Conservation (phyloP, 2,113 vertebrate genomes). For the Pedionomus torquatus region DNA sequence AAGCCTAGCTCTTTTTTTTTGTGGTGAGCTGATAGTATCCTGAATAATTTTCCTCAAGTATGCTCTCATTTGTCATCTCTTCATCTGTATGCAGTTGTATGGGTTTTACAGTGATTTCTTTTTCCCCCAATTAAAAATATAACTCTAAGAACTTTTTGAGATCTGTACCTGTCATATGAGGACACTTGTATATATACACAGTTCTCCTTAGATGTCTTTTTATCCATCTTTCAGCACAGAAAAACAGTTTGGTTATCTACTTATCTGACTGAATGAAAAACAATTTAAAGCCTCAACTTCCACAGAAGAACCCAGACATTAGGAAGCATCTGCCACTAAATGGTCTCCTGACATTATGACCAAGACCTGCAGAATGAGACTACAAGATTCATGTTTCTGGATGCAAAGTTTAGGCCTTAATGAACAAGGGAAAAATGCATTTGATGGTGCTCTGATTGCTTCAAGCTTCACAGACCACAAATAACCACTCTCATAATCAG, state of each 20-base stretch:
- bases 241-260: background rate
- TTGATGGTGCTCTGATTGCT: background rate
- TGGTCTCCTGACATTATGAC: background rate
- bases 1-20: background rate
- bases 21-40: background rate
- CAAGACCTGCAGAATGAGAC: background rate
- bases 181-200: background rate
- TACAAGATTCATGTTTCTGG: background rate
- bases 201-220: background rate
- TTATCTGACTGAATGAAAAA: background rate
- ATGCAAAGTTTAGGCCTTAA: background rate
- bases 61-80: background rate
- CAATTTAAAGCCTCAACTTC: background rate
- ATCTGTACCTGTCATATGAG: background rate
- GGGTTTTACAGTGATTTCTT: background rate
- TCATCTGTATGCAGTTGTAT: background rate
- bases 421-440: background rate
- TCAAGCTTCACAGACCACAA: background rate
- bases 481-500: background rate
- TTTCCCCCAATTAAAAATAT: accelerated
- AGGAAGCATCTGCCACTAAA: background rate
- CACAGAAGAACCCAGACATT: background rate
- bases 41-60: background rate
- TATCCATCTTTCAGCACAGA: background rate
- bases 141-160: background rate